Evolutionary conservation across 2,113 vertebrate genomes (phyloP).

Genomic region (Gymnobelideus leadbeateri): DNA sequence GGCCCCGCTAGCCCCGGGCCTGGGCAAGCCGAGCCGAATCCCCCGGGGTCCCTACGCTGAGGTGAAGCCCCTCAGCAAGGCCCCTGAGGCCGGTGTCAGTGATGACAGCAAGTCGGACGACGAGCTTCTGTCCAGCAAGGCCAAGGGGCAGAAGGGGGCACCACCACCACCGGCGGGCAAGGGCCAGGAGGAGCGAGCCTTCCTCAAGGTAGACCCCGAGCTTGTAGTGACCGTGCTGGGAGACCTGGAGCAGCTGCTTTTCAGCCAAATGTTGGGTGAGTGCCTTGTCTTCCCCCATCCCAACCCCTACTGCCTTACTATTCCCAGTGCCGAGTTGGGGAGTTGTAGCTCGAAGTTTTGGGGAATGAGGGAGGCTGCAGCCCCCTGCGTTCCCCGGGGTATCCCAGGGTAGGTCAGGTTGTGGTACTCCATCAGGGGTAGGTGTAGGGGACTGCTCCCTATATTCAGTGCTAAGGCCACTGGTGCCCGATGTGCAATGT

Average conservation of each 20-base stretch:
- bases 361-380: not conserved
- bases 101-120: conserved; percentile 86
- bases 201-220: conserved; percentile 97
- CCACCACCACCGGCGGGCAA: conserved; percentile 83
- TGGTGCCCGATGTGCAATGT: not conserved
- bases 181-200: conserved; percentile 91
- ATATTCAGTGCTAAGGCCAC: not conserved
- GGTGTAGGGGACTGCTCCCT: not conserved
- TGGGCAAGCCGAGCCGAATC: conserved; percentile 93
- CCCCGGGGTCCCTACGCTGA: conserved; percentile 95
- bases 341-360: conserved; percentile 40
- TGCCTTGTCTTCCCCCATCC: conserved; percentile 66
- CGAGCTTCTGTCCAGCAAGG: conserved; percentile 89
- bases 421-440: not conserved
- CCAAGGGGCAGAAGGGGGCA: conserved; percentile 83
- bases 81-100: conserved; percentile 85
- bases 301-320: not conserved
- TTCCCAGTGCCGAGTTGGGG: not conserved
- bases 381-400: not conserved
- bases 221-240: conserved; percentile 97
- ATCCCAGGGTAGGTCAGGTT: conserved; percentile 1
- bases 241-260: conserved; percentile 97
- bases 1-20: conserved; percentile 83
- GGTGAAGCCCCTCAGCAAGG: conserved; percentile 95
- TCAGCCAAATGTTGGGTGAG: conserved; percentile 98